Percentiles rank a stretch among this genome's conserved stretches.
Conservation (phyloP, 2,797 vertebrate species). For the Leucoraja ocellata region DNA sequence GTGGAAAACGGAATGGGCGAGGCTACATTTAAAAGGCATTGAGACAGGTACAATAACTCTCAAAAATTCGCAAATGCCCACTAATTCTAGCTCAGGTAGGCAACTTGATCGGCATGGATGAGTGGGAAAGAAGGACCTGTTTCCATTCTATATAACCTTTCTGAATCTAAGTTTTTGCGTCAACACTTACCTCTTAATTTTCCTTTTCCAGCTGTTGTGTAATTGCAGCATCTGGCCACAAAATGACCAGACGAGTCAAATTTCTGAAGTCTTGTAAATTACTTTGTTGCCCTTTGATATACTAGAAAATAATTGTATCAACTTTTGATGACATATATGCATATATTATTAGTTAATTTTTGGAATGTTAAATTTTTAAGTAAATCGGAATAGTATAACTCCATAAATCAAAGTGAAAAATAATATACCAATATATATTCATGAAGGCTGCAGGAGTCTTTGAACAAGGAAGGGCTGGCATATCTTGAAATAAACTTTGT, state of each 20-base stretch:
- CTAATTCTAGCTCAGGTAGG: too few species aligned
- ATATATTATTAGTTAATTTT: background rate
- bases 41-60: too few species aligned
- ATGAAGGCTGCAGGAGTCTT: background rate
- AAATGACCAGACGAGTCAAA: background rate
- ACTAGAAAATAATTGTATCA: background rate
- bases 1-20: too few species aligned
- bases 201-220: background rate
- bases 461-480: background rate
- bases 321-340: background rate
- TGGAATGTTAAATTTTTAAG: background rate
- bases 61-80: too few species aligned
- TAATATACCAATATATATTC: background rate
- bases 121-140: too few species aligned
- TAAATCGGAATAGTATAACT: slow-evolving; percentile 14
- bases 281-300: background rate
- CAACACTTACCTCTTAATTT: background rate
- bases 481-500: background rate
- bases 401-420: background rate
- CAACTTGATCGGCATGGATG: too few species aligned
- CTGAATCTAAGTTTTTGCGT: background rate
- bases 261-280: background rate
- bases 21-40: too few species aligned
- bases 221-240: background rate
- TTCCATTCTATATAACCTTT: too few species aligned